phyloP scores from a whole-genome alignment of 1,140 invertebrate species.

The Copidosoma floridanum region DNA sequence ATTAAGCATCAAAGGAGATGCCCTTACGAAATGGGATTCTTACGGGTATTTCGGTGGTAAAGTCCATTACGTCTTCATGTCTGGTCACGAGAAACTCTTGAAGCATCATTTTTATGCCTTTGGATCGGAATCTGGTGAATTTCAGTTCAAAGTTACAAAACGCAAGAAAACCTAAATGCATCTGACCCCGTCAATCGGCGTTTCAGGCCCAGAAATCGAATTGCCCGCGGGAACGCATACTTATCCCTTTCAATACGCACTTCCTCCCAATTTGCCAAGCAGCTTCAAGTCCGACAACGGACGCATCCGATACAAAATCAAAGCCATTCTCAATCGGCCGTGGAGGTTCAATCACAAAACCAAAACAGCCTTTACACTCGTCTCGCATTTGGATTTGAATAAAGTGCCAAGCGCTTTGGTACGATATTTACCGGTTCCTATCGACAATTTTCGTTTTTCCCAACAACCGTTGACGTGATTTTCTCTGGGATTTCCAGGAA shows the following conservation, averaged over 20 bases:
- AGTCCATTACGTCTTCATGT: conserved; percentile 59
- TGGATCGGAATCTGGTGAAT: conserved; percentile 60
- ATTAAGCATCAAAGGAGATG: conserved; percentile 69
- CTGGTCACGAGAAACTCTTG: conserved; percentile 71
- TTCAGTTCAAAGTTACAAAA: no score
- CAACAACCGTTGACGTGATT: no score
- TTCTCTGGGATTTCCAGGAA: conserved; percentile 55
- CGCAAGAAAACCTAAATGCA: no score
- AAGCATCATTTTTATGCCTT: conserved; percentile 65
- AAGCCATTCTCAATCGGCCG: conserved; percentile 79
- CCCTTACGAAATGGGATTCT: conserved; percentile 69
- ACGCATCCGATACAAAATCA: conserved; percentile 76
- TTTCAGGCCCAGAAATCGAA: conserved; percentile 67
- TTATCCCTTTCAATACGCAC: conserved; percentile 69
- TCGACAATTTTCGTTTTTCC: background rate
- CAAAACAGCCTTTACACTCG: conserved; percentile 81
- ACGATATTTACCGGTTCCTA: conserved; percentile 2
- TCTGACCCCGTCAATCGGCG: no score
- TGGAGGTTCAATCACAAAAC: conserved; percentile 87
- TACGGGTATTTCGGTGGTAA: conserved; percentile 58
- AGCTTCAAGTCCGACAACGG: conserved; percentile 84
- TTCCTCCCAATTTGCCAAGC: conserved; percentile 71
- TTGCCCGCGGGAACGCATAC: conserved; percentile 68
- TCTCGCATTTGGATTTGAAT: conserved; percentile 82
- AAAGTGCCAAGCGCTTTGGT: conserved; percentile 35